Base-by-base conservation (phyloP, 2,113 vertebrate species). In the Lagopus muta region DNA sequence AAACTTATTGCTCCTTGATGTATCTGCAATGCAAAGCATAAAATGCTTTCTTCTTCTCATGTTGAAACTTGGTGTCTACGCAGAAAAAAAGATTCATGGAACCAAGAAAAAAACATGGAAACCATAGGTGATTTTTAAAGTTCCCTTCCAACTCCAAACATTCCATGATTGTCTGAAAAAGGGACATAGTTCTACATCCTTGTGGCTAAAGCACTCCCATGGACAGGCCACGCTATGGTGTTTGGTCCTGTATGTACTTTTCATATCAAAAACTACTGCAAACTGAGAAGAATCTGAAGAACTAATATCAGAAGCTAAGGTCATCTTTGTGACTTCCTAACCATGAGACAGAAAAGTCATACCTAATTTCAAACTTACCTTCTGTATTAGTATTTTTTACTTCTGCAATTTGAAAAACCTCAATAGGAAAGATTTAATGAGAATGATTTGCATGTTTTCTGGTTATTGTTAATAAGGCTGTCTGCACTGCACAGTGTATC, bases 401-500 rank as follows among this genome's bases (percentile, higher is more conserved):
- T 66, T 54, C 73, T 86, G 24, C 32, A 32, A 32, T 57, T 38
- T 38, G 43, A 40, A 92, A 45, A 79, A 82, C 11, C 9, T 8
- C 18, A 64, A 15, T 4, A 69, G 13, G 30, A 76, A 78, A 89
- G 82, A 32, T 11, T 32, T 16, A 11, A 42, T 4, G 8, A 32
- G 13, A 87, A 27, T 32, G 87, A 48, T 19, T 27, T 47, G 11
- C 2, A 7, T 34, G 20, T 72, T 66, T 60, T 55, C 28, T 52
- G 21, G 64, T 50, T 64, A 47, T 7, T 42, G 30, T 27, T 77
- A 20, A 15, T 45, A 30, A 45, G n/a, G 15, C 38, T 30, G 34
- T 38, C 11, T 3, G 17, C n/a, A 34, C 27, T 47, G 65, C 10
- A 13, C 12, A 58, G 1, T 21, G 24, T 1, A 1, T 52, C 45